Conservation (phyloP, 2,113 vertebrate species). For the Cyphomyrus discorhynchus region DNA sequence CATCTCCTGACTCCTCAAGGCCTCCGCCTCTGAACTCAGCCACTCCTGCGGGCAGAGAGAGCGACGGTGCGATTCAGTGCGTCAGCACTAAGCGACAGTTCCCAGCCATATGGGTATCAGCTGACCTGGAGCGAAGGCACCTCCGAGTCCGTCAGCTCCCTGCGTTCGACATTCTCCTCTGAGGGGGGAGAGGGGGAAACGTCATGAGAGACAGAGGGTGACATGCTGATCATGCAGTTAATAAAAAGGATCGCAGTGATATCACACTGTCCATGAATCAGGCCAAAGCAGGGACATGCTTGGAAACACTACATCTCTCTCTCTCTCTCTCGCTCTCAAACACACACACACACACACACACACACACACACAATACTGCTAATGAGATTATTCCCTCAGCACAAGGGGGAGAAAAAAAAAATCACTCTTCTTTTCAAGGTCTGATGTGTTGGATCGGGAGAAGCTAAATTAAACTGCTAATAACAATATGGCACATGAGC, state of each 20-base stretch:
- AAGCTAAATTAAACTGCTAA: background rate
- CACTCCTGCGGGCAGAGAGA: constrained; percentile 37
- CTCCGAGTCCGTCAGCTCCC: constrained; percentile 30
- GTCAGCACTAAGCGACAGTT: background rate
- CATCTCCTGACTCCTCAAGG: constrained; percentile 51
- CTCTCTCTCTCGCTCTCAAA: too few relatives aligned
- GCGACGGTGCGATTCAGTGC: background rate
- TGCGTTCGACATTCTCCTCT: constrained; percentile 32
- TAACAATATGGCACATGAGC: background rate
- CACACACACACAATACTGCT: background rate
- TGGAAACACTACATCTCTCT: background rate
- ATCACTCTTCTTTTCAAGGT: constrained; percentile 4
- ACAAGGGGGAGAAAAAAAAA: background rate
- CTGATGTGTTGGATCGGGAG: background rate
- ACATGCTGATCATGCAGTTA: background rate
- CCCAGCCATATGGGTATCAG: background rate
- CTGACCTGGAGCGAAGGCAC: constrained; percentile 25
- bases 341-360: background rate
- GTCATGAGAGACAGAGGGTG: background rate
- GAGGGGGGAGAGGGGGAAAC: constrained; percentile 1
- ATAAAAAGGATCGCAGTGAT: background rate
- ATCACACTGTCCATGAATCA: background rate
- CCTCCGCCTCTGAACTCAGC: constrained; percentile 25
- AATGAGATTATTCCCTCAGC: background rate
- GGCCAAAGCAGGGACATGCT: background rate